phyloP scores from a whole-genome alignment of 2,113 vertebrate species.

The Phrynosoma platyrhinos region DNA sequence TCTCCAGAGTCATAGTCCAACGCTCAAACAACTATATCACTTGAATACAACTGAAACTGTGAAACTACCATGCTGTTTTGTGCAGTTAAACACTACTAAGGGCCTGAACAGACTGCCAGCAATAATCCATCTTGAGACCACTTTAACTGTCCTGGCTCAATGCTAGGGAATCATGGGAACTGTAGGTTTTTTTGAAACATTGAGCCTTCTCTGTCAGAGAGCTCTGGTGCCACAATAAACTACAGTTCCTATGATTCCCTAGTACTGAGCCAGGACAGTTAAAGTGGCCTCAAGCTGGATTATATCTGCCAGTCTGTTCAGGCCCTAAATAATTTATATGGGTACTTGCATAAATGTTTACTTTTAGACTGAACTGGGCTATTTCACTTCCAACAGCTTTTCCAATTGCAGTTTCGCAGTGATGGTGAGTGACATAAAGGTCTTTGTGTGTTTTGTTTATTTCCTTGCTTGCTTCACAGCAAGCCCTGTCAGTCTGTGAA shows the following conservation, averaged over 20 bases:
- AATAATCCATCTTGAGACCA: no score
- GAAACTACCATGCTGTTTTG: background rate
- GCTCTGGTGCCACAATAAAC: no score
- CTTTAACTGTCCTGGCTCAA: no score
- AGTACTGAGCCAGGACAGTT: fast-evolving
- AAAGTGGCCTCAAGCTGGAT: no score
- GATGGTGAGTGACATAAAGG: background rate
- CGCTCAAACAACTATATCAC: no score
- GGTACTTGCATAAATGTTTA: background rate
- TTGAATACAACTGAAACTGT: background rate
- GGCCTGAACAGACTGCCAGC: no score
- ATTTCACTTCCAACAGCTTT: background rate
- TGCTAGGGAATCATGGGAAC: no score
- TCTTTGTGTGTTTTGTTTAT: constrained; percentile 13
- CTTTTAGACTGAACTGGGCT: background rate
- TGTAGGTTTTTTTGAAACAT: no score
- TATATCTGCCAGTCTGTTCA: no score
- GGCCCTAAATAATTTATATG: background rate
- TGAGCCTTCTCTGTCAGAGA: no score
- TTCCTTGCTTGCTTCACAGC: constrained; percentile 23
- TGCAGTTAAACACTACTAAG: background rate
- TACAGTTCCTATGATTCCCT: no score
- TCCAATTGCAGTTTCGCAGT: constrained; percentile 3
- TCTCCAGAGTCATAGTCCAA: no score
- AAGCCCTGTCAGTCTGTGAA: constrained; percentile 31